Evolutionary conservation across 2,797 vertebrate genomes (phyloP), one percentile per base, ranked within the genome.

Genomic region (Danionella dracula): DNA sequence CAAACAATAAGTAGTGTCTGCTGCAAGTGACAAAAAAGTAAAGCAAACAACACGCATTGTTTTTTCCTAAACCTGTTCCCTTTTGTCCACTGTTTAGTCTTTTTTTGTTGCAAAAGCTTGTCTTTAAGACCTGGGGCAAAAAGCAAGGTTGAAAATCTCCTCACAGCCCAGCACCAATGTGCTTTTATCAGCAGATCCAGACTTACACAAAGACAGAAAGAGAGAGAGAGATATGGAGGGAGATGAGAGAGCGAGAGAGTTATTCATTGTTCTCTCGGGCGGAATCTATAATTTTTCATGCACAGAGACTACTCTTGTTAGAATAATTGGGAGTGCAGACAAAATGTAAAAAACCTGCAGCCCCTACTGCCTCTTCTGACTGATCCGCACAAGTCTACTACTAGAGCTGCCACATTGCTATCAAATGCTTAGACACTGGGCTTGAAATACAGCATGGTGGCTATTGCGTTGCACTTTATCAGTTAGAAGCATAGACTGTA

Each of bases 271-370:
- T 85, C 73, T 68, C 12, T 66, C 63, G 82, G 76, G 80, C 73
- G 76, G 81, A 84, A 81, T 82, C 83, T 84, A 81, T 85, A 84
- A 86, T 83, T 85, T 83, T 78, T 79, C 81, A 79, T 82, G 80
- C 76, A 78, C 78, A 84, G 66, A 56, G 80, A 75, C 78, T 81
- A 79, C 71, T 75, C 81, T 81, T 81, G 78, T 79, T 81, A 75
- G 82, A 78, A 82, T 88, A 88, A 88, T 88, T 85, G 84, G 86
- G 75, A 87, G 81, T 56, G 68, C 78, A 87, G 83, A 88, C 87
- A 87, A 87, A 58, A 48, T 9, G 41, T 27, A 58, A 56, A 45
- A 32, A 31, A 71, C 70, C 65, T 62, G 60, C 66, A 8, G 19
- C 46, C 42, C 34, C 66, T 48, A 31, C 21, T 32, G 37, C 48